These are phyloP conservation scores for Apaloderma vittatum DNA, from an alignment of 2,113 vertebrate genomes.

Conservation along the genomic window DNA sequence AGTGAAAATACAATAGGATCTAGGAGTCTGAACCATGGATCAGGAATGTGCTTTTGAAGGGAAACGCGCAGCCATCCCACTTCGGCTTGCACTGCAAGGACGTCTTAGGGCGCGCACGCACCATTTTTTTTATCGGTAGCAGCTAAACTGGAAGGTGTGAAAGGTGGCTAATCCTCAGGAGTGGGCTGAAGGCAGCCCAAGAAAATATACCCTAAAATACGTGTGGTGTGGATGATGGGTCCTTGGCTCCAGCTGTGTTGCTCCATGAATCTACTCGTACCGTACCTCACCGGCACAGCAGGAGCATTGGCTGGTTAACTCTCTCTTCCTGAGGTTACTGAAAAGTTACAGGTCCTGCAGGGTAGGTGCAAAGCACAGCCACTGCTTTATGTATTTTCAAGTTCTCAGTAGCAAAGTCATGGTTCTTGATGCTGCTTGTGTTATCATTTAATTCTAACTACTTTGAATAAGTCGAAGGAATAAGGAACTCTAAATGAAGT, in stretches of 20 bases:
- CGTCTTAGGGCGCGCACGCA: background rate
- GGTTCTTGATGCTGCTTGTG: accelerated
- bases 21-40: background rate
- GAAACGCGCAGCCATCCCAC: background rate
- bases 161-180: background rate
- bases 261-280: background rate
- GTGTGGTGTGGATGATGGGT: background rate
- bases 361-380: background rate
- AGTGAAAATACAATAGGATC: background rate
- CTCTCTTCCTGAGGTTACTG: background rate
- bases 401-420: background rate
- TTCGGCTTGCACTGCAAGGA: background rate
- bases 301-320: background rate
- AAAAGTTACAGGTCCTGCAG: background rate
- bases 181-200: background rate
- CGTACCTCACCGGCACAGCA: background rate
- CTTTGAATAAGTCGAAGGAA: background rate
- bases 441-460: background rate
- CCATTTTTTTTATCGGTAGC: background rate
- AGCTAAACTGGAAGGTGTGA: background rate
- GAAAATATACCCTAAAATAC: background rate
- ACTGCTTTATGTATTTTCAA: background rate
- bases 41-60: slow-evolving; percentile 12
- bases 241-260: background rate
- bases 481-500: background rate